Evolutionary conservation across 1,140 invertebrate genomes (phyloP).

Genomic region (Agrypnia vestita): DNA sequence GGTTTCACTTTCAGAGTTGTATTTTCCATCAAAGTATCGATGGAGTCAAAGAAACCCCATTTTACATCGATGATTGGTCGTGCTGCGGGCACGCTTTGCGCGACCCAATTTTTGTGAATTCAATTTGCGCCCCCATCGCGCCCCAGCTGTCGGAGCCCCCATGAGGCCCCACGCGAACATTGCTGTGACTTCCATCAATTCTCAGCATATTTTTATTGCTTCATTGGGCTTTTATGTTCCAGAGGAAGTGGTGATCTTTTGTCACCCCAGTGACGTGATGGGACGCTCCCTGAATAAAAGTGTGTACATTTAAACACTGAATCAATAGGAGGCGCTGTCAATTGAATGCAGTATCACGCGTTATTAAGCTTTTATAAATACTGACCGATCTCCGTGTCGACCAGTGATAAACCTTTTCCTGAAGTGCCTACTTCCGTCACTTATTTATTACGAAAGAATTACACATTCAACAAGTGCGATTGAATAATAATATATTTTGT

Average conservation of each 20-base stretch:
- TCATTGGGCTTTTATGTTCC: slow-evolving; percentile 9
- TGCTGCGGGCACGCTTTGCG: slow-evolving; percentile 17
- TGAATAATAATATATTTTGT: neutral
- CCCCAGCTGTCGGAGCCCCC: neutral
- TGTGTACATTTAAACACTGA: too few relatives aligned
- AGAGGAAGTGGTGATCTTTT: neutral
- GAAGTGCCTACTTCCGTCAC: neutral
- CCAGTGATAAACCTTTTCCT: neutral
- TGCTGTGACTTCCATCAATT: slow-evolving; percentile 21
- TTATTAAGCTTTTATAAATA: neutral
- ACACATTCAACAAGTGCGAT: neutral
- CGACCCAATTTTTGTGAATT: slow-evolving; percentile 7
- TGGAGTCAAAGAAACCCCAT: too few relatives aligned
- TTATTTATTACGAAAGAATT: neutral
- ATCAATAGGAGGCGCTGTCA: neutral
- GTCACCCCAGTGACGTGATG: too few relatives aligned
- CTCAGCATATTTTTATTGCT: slow-evolving; percentile 36
- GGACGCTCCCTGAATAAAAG: too few relatives aligned
- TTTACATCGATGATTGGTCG: neutral
- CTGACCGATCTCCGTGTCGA: neutral
- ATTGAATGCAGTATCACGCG: neutral
- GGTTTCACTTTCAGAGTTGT: too few relatives aligned
- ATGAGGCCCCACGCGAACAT: slow-evolving; percentile 7
- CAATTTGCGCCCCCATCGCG: slow-evolving; percentile 36
- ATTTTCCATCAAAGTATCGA: too few relatives aligned